These are phyloP conservation scores for Pedionomus torquatus DNA, from an alignment of 2,113 vertebrate genomes.

Conservation along the genomic window DNA sequence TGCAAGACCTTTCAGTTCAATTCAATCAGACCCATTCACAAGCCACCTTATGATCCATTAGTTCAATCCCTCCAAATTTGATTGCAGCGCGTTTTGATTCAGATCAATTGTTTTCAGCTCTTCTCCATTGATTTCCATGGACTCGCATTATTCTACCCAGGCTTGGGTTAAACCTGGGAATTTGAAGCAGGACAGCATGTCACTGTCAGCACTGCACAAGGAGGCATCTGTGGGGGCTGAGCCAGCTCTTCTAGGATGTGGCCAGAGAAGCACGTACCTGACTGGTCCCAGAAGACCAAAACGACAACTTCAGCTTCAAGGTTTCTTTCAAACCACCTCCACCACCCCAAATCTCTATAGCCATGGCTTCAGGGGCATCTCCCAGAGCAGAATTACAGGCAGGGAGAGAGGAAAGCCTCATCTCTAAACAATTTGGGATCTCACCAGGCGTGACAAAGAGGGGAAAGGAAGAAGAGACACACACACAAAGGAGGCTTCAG, in stretches of 20 bases:
- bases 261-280: background rate
- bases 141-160: conserved; percentile 34
- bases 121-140: conserved; percentile 68
- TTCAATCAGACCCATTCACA: conserved; percentile 69
- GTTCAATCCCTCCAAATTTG: conserved; percentile 68
- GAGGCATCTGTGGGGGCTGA: background rate
- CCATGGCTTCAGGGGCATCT: background rate
- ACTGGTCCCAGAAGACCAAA: background rate
- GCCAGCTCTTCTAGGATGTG: background rate
- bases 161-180: background rate
- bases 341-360: fast-evolving
- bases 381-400: background rate
- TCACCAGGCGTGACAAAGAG: background rate
- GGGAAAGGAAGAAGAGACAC: background rate
- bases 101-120: conserved; percentile 71
- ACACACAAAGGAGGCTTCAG: background rate
- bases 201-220: fast-evolving
- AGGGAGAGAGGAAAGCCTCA: background rate
- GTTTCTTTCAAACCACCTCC: background rate
- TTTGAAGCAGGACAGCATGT: background rate
- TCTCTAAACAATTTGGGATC: background rate
- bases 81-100: conserved; percentile 66
- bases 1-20: conserved; percentile 61
- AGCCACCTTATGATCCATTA: conserved; percentile 68
- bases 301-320: background rate